These are phyloP conservation scores for Galleria mellonella DNA, from an alignment of 1,140 invertebrate genomes.

Conservation along the genomic window DNA sequence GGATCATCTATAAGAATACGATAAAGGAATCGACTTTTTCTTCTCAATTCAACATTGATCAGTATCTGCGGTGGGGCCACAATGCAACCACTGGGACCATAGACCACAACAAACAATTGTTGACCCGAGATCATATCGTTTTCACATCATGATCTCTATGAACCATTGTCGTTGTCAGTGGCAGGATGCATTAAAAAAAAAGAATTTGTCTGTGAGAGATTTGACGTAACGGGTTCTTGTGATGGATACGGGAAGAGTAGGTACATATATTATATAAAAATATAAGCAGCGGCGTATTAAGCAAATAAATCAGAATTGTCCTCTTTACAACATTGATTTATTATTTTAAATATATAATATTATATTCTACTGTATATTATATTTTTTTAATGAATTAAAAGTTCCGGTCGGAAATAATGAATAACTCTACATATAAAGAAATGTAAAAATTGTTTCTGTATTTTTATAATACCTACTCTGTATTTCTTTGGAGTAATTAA, in stretches of 20 bases:
- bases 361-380: no score
- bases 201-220: neutral
- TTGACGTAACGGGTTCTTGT: conserved; percentile 1
- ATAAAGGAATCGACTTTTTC: conserved; percentile 26
- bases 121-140: conserved; percentile 47
- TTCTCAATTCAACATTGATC: conserved; percentile 29
- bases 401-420: no score
- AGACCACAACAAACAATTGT: conserved; percentile 39
- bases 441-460: no score
- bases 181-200: conserved; percentile 26
- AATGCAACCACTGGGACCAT: conserved; percentile 11
- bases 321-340: no score
- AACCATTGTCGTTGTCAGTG: conserved; percentile 26
- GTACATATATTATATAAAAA: no score
- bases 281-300: no score
- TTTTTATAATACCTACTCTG: no score
- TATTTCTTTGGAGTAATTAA: no score
- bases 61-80: conserved; percentile 26
- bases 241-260: neutral
- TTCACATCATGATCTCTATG: conserved; percentile 26
- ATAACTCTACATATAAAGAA: no score
- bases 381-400: no score
- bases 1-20: neutral
- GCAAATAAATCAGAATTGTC: no score
- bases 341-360: no score